Base-by-base conservation (phyloP, 2,797 vertebrate species). In the Otolemur crassicaudatus region DNA sequence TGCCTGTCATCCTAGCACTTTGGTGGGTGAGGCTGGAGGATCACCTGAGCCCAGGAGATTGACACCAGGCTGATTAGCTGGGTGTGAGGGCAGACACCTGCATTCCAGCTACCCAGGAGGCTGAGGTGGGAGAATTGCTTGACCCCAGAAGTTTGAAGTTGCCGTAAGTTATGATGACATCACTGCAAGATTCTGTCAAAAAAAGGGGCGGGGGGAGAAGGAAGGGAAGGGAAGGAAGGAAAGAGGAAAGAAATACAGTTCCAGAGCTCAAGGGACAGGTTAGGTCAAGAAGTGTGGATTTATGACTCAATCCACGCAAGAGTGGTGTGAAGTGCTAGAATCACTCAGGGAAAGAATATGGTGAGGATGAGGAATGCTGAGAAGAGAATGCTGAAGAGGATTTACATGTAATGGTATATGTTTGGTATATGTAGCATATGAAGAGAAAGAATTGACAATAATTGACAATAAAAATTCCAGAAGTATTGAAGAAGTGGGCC, bases 171-270 rank as follows among this genome's bases (percentile, higher is more conserved):
- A 53, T 53, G 14, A 53, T 53, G 49, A 53, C 49, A 53, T 16
- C 49, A 53, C 49, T 53, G 49, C 14, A 53, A 53, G 49, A 53
- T 16, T 53, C 49, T 53, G 49, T 53, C 14, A 53, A 53, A 53
- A 53, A 53, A 53, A 16, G 3, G 4, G 3, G 3, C 0, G 1
- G 16, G 49, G 49, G 1, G 4, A 12, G 49, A 16, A 5, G 14
- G 14, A 16, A 53, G 14, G 14, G 49, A 16, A 49, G 46, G 49
- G 14, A 16, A 53, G 49, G 49, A 53, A 53, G 3, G 49, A 53
- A 53, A 4, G 49, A 53, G 4, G 49, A 13, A 49, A 13, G 49
- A 53, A 16, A n/a, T n/a, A n/a, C 7, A 19, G 63, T n/a, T 67
- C 31, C 19, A 31, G 34, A 95, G 63, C 31, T 19, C 5, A 34